Evolutionary conservation across 2,797 vertebrate genomes (phyloP).

Genomic region (Cyclura pinguis): DNA sequence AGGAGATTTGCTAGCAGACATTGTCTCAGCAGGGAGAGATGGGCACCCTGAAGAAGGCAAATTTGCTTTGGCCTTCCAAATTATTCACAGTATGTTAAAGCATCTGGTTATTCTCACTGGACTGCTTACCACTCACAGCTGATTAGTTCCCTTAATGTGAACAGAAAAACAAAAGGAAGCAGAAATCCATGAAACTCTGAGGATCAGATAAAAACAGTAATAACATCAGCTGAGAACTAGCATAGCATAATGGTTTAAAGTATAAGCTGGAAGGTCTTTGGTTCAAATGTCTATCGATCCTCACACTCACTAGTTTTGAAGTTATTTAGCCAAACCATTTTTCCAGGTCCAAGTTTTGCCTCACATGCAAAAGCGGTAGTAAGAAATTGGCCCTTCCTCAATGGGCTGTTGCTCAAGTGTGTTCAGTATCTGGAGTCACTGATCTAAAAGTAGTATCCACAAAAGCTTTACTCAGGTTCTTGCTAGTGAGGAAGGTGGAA

Average conservation of each 20-base stretch:
- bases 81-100: constrained; percentile 47
- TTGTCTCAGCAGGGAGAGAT: constrained; percentile 60
- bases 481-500: not conserved
- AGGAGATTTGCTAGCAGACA: constrained; percentile 44
- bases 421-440: not conserved
- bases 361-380: not conserved
- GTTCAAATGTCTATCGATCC: not conserved
- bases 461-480: not conserved
- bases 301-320: not conserved
- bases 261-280: not conserved
- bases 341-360: not conserved
- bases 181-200: not conserved
- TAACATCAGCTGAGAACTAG: not conserved
- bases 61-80: constrained; percentile 45
- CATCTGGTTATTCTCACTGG: constrained; percentile 27
- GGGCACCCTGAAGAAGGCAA: constrained; percentile 40
- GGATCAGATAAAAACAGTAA: not conserved
- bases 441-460: not conserved
- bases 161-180: not conserved
- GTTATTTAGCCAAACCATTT: not conserved
- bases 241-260: not conserved
- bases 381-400: not conserved
- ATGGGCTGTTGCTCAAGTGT: not conserved
- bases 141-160: constrained; percentile 41
- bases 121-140: constrained; percentile 46